A percentile compares a stretch with the other conserved stretches of the same genome.
phyloP scores from a whole-genome alignment of 2,113 vertebrate species.

The Crocuta crocuta region DNA sequence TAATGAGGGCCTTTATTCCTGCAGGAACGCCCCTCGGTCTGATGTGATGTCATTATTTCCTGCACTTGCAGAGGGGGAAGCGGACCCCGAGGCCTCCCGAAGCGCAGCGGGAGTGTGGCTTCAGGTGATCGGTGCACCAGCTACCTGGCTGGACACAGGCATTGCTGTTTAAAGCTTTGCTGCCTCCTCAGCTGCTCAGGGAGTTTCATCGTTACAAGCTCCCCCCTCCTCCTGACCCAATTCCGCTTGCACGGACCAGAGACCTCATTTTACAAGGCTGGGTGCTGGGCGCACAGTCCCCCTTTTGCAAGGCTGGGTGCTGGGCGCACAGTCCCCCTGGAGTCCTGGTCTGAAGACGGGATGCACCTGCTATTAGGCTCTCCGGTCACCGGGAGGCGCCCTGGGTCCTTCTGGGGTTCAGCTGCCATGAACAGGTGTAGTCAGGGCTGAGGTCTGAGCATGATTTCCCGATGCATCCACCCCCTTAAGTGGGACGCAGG shows the following conservation, averaged over 20 bases:
- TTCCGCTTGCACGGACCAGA: no score
- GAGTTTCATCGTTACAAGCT: not conserved
- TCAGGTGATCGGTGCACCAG: not conserved
- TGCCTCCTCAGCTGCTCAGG: not conserved
- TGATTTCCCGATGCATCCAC: not conserved
- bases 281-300: not conserved
- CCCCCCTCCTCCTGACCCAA: no score
- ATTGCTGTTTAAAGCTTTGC: not conserved
- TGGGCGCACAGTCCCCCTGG: not conserved
- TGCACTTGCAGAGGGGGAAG: rapidly evolving
- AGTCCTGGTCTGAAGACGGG: not conserved
- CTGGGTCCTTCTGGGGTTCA: not conserved
- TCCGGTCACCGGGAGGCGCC: not conserved
- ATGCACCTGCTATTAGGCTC: not conserved
- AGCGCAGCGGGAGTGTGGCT: no score
- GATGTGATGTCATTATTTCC: no score
- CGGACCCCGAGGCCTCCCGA: not conserved
- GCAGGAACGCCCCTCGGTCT: not conserved
- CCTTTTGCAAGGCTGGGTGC: not conserved
- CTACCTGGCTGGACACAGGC: no score
- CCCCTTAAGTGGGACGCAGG: not conserved
- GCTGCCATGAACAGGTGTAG: not conserved
- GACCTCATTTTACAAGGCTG: not conserved
- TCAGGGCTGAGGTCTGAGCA: not conserved
- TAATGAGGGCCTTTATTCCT: no score